Evolutionary conservation across 2,797 vertebrate species (phyloP), one percentile per base, ranked within the genome.

Genomic region (Denticeps clupeoides): DNA sequence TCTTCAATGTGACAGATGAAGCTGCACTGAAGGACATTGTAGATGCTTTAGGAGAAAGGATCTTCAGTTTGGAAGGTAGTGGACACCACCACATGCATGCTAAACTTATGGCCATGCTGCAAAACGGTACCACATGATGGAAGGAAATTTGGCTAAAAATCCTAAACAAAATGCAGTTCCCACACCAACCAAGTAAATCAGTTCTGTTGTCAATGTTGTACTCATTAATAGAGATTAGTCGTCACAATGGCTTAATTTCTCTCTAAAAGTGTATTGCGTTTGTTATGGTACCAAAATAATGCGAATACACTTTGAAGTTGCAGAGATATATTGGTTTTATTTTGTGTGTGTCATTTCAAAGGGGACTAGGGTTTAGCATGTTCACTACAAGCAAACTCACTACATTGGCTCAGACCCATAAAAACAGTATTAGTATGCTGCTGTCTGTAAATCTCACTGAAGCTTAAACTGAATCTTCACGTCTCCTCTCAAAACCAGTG

Each of bases 1-100:
- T 98, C 81, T 97, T 99, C 50, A 99, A 98, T 0, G 95, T 99
- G 72, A 96, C 91, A 0, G 94, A 99, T 0, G 95, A 99, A 63
- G 88, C 95, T 0, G 93, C 94, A 0, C 77, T 99, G 56, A 99
- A 99, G 64, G 95, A 99, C 56, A 99, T 99, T 0, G 95, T 99
- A 10, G 94, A 97, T 0, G 92, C 95, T 0, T 83, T 99, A 3
- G 95, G 95, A 42, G 93, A 98, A 21, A 83, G 95, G 60, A 98
- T 99, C 70, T 99, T 99, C 71, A 97, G 93, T 70, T 75, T 98
- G 71, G 94, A 99, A 90, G 94, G 87, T 87, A 65, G 73, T 71
- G 47, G 55, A 19, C 43, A 64, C 55, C 0, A 41, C n/a, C 50
- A 43, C 29, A n/a, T n/a, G n/a, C n/a, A n/a, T 22, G 7, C 1